These are phyloP conservation scores for Cacatua alba DNA, from an alignment of 2,113 vertebrate species.

Conservation along the genomic window DNA sequence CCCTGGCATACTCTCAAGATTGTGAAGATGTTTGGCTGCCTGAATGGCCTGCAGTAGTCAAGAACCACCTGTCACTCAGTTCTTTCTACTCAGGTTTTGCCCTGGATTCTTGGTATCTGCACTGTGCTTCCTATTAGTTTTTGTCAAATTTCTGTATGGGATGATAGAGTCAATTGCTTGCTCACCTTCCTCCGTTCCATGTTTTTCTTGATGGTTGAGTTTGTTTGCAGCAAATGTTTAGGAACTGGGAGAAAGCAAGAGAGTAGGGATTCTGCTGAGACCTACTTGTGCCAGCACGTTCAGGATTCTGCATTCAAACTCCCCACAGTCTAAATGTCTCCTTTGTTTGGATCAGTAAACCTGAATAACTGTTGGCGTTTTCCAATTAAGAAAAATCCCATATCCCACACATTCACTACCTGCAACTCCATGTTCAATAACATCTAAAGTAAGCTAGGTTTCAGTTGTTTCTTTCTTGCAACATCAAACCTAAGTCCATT, in stretches of 20 bases:
- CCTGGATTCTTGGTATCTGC: not conserved
- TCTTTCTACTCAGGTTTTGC: not conserved
- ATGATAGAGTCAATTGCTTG: not conserved
- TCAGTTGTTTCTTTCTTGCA: not conserved
- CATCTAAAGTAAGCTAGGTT: not conserved
- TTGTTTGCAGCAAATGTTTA: not conserved
- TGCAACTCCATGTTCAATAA: not conserved
- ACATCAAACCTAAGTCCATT: not conserved
- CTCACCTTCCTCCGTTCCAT: not conserved
- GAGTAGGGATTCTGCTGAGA: not conserved
- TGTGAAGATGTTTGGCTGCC: not conserved
- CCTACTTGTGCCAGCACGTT: not conserved
- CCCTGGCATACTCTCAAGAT: not conserved
- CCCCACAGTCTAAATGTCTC: not conserved
- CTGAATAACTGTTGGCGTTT: not conserved
- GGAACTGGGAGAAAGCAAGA: not conserved
- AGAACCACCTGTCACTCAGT: not conserved
- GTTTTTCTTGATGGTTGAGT: not conserved
- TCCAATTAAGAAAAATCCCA: not conserved
- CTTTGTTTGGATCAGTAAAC: not conserved
- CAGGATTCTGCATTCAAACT: not conserved
- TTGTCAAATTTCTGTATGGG: not conserved
- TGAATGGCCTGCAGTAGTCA: not conserved
- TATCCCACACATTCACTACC: not conserved
- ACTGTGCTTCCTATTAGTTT: not conserved